These are phyloP conservation scores for Carassius auratus DNA, from an alignment of 2,113 vertebrate genomes.

Conservation along the genomic window DNA sequence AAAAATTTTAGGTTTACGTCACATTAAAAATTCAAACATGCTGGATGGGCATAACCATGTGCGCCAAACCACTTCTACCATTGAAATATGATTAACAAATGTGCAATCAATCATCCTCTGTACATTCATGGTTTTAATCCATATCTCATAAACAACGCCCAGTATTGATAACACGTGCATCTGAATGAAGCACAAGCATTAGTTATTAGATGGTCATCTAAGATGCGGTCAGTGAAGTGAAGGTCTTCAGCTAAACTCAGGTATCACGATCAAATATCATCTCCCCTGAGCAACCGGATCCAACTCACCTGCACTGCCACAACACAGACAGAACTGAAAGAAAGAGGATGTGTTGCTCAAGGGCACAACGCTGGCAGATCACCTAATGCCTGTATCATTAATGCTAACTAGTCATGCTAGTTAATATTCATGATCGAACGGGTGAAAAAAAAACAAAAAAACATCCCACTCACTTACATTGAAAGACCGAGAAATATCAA, in stretches of 20 bases:
- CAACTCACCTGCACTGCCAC: slow-evolving; percentile 47
- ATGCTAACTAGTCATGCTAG: not conserved
- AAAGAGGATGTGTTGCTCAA: not conserved
- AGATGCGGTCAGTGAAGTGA: not conserved
- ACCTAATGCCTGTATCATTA: not conserved
- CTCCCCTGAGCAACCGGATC: not conserved
- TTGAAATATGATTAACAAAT: slow-evolving; percentile 10
- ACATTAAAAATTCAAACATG: slow-evolving; percentile 9
- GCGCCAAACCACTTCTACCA: slow-evolving; percentile 4
- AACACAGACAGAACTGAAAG: not conserved
- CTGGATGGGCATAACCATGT: slow-evolving; percentile 4
- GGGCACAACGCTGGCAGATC: not conserved
- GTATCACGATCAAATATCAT: slow-evolving; percentile 16
- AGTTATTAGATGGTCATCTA: not conserved
- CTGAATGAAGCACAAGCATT: not conserved
- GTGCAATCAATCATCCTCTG: not conserved
- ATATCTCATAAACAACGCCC: not conserved
- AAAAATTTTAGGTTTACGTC: not conserved
- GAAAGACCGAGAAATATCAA: not conserved
- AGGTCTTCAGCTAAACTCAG: not conserved
- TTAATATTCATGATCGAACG: not conserved
- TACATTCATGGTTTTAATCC: not conserved
- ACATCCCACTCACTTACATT: not conserved
- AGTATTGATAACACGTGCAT: not conserved
- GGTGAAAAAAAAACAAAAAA: no score